Conservation (phyloP, 2,888 invertebrate species). For the Agriopis leucophaearia region DNA sequence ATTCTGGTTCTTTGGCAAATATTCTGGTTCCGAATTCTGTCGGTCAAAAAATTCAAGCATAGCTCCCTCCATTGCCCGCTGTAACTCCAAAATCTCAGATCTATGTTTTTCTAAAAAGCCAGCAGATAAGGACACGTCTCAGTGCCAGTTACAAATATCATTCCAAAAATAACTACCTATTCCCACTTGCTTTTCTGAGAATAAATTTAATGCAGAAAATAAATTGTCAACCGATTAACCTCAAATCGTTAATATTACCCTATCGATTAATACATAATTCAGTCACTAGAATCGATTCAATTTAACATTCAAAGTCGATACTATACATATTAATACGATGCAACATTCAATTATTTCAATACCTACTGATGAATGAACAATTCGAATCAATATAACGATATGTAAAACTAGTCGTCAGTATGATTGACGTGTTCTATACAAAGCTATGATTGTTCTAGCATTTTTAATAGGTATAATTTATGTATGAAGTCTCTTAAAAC, state of each 20-base stretch:
- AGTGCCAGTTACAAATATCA: not conserved
- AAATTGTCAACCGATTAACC: slow-evolving; percentile 4
- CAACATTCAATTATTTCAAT: slow-evolving; percentile 27
- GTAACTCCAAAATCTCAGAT: no score
- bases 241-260: slow-evolving; percentile 12
- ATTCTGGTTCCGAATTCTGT: no score
- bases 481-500: slow-evolving; percentile 10
- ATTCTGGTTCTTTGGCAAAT: no score
- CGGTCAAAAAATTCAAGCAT: no score
- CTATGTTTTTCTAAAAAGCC: no score
- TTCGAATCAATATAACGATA: slow-evolving; percentile 34
- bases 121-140: no score
- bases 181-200: not conserved
- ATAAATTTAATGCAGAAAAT: slow-evolving; percentile 1
- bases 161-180: not conserved
- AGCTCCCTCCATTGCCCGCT: no score
- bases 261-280: slow-evolving; percentile 24
- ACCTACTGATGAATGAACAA: slow-evolving; percentile 33
- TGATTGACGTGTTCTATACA: slow-evolving; percentile 31
- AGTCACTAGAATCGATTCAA: slow-evolving; percentile 25
- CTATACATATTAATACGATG: slow-evolving; percentile 25
- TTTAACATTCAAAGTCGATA: slow-evolving; percentile 23
- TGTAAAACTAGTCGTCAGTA: slow-evolving; percentile 28
- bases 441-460: slow-evolving; percentile 21
- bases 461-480: slow-evolving; percentile 25